Conservation (phyloP, 2,797 vertebrate genomes). For the Sebastes trivittatus region DNA sequence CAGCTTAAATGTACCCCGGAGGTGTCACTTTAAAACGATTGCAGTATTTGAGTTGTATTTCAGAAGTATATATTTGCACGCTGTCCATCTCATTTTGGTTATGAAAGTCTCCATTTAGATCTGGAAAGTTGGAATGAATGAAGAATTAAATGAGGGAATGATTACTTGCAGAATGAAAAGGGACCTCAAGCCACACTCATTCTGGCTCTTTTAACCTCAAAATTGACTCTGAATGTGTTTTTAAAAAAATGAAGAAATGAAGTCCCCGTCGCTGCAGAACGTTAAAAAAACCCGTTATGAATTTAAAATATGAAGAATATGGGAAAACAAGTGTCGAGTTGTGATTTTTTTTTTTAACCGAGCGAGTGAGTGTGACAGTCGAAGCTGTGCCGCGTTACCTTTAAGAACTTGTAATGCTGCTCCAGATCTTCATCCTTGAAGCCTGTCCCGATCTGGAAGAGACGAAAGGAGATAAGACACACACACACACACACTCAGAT, state of each 20-base stretch:
- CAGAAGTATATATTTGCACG: not conserved
- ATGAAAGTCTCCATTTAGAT: constrained; percentile 7
- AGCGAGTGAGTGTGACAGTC: not conserved
- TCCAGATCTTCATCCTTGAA: constrained; percentile 93
- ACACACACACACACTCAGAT: not conserved
- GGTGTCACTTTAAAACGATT: not conserved
- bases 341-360: not conserved
- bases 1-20: not conserved
- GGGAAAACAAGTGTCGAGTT: not conserved
- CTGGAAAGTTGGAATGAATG: constrained; percentile 1
- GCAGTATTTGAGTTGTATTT: not conserved
- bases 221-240: not conserved
- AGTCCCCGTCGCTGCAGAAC: not conserved
- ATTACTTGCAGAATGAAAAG: not conserved
- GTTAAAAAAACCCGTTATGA: not conserved
- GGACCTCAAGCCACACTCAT: not conserved
- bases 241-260: not conserved
- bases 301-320: not conserved
- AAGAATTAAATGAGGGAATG: not conserved
- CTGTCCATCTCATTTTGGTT: not conserved
- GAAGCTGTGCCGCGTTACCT: constrained; percentile 77
- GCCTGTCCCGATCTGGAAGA: constrained; percentile 90
- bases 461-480: constrained; percentile 31
- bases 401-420: constrained; percentile 86
- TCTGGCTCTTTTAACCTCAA: not conserved